These are phyloP conservation scores for Tympanuchus pallidicinctus DNA, from an alignment of 2,113 vertebrate species.

Conservation along the genomic window DNA sequence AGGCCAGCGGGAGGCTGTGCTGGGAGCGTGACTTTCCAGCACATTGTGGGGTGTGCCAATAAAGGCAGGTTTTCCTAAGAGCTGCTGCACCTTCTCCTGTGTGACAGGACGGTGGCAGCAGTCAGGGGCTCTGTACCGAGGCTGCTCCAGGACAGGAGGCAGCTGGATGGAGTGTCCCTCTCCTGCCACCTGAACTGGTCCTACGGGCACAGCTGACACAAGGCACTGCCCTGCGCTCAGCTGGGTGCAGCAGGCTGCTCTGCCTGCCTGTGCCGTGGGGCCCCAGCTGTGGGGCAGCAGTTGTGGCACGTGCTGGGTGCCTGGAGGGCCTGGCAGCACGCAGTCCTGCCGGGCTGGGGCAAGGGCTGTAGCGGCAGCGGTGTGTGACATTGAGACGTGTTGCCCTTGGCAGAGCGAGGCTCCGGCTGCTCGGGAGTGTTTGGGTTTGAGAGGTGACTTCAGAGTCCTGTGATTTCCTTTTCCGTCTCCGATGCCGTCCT, in stretches of 20 bases:
- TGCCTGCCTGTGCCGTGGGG: fast-evolving
- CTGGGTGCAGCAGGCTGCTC: background rate
- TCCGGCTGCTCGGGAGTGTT: background rate
- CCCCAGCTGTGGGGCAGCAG: background rate
- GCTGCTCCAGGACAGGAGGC: background rate
- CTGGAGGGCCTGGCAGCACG: fast-evolving
- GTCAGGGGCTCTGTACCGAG: background rate
- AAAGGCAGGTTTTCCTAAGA: conserved; percentile 53
- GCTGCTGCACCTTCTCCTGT: conserved; percentile 26
- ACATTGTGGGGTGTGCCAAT: background rate
- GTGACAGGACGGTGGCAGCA: background rate
- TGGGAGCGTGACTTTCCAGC: background rate
- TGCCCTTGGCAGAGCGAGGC: conserved; percentile 20
- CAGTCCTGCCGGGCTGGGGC: background rate
- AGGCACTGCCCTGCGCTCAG: background rate
- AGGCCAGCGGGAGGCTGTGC: background rate
- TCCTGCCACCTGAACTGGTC: background rate
- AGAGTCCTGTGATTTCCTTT: conserved; percentile 65
- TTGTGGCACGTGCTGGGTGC: fast-evolving
- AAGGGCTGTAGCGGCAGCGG: fast-evolving
- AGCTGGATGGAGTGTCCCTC: background rate
- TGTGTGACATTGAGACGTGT: conserved; percentile 64
- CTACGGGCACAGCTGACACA: background rate
- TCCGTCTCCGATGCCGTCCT: background rate
- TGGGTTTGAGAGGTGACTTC: conserved; percentile 48